A percentile compares a stretch with the other conserved stretches of the same genome.
Conservation (phyloP, 2,113 vertebrate species). For the Cromileptes altivelis region DNA sequence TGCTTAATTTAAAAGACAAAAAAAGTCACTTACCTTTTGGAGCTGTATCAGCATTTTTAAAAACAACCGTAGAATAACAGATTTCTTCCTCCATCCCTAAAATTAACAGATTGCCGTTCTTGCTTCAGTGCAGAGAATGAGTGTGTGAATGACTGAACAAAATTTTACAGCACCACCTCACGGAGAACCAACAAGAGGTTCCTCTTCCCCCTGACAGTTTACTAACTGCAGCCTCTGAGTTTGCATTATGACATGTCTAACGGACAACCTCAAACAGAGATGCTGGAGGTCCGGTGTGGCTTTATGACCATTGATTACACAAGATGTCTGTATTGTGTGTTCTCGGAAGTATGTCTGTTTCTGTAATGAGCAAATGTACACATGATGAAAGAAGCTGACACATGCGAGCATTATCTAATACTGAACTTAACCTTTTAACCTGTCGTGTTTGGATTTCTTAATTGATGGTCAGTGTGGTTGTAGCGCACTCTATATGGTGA, state of each 20-base stretch:
- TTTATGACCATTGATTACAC: not conserved
- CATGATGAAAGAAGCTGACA: not conserved
- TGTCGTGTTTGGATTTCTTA: not conserved
- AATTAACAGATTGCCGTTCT: not conserved
- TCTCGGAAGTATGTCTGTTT: not conserved
- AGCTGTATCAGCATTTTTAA: not conserved
- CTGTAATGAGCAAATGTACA: not conserved
- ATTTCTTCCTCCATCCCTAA: slow-evolving; percentile 57
- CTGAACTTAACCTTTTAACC: not conserved
- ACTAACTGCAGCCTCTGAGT: not conserved
- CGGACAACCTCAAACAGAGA: not conserved
- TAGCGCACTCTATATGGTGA: not conserved
- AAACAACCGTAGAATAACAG: slow-evolving; percentile 40
- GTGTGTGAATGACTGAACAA: not conserved
- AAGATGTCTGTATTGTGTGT: not conserved
- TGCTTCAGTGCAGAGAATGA: not conserved
- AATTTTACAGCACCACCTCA: fast-evolving
- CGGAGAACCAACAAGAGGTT: not conserved
- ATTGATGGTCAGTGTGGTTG: too few species aligned
- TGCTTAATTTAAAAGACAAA: not conserved
- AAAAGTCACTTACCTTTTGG: slow-evolving; percentile 33
- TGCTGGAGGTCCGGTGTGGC: too few species aligned
- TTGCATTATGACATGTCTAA: not conserved
- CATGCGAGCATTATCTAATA: not conserved
- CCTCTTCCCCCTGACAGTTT: not conserved